phyloP scores from a whole-genome alignment of 2,113 vertebrate species.

The Promerops cafer region DNA sequence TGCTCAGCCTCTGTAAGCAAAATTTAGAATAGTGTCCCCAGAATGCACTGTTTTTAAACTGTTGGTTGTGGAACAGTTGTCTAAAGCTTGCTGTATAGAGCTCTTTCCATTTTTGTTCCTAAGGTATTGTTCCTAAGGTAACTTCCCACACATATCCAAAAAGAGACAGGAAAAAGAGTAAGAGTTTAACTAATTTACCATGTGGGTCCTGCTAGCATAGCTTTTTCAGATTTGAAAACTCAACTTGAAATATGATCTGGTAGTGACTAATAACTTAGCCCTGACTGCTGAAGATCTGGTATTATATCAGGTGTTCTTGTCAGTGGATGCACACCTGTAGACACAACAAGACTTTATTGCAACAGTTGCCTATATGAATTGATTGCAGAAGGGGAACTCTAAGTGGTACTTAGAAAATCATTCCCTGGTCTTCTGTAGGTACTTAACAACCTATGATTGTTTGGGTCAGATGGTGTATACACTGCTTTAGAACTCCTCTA shows the following conservation, averaged over 20 bases:
- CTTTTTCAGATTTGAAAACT: not conserved
- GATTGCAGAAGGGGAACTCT: not conserved
- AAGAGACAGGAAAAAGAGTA: not conserved
- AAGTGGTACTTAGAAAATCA: not conserved
- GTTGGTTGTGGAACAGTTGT: not conserved
- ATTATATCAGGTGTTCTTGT: not conserved
- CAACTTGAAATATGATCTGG: not conserved
- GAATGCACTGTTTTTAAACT: not conserved
- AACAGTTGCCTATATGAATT: not conserved
- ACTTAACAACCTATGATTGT: not conserved
- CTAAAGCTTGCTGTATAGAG: not conserved
- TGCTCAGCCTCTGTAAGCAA: not conserved
- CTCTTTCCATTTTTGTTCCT: not conserved
- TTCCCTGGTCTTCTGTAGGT: not conserved
- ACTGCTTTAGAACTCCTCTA: not conserved
- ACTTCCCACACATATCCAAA: not conserved
- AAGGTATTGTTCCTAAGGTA: not conserved
- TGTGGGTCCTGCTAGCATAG: not conserved
- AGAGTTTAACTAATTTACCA: not conserved
- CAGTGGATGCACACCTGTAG: not conserved
- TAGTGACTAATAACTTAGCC: not conserved
- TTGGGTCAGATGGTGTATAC: not conserved
- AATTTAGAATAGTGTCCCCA: not conserved
- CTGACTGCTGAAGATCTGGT: not conserved
- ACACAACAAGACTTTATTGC: not conserved